Percentiles rank a stretch among this genome's conserved stretches.
Evolutionary conservation across 2,113 vertebrate genomes (phyloP).

Genomic region (Propithecus coquereli): DNA sequence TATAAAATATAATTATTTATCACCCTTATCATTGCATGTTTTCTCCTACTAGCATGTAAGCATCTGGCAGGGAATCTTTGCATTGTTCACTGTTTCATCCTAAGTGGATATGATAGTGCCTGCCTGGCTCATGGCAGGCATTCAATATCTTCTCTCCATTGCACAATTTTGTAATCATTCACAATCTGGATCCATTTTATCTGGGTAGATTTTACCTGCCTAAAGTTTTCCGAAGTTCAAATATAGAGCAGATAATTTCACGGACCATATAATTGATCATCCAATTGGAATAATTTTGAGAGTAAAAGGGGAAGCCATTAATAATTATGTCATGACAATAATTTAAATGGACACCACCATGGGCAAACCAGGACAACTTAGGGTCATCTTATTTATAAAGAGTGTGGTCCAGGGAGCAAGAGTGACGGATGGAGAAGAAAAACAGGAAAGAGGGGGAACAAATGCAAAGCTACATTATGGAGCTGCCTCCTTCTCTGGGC

Average conservation of each 20-base stretch:
- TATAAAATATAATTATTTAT: not conserved
- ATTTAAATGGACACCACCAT: not conserved
- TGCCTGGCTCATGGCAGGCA: not conserved
- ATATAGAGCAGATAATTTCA: not conserved
- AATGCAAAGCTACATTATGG: not conserved
- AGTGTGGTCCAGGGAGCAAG: not conserved
- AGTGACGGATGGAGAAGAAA: not conserved
- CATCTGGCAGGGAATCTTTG: not conserved
- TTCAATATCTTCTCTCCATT: not conserved
- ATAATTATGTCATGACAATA: not conserved
- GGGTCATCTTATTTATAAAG: not conserved
- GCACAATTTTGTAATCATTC: not conserved
- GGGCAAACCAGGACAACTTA: not conserved
- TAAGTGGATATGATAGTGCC: not conserved
- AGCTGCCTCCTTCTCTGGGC: not conserved
- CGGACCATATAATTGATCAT: not conserved
- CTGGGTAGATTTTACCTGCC: not conserved
- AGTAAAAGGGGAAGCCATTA: not conserved
- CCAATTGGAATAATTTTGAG: not conserved
- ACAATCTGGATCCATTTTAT: not conserved
- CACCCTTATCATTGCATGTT: not conserved
- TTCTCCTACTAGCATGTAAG: not conserved
- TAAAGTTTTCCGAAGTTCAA: not conserved
- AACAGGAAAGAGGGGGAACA: not conserved
- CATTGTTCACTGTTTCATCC: not conserved